Percentiles rank a stretch among this genome's conserved stretches.
phyloP scores from a whole-genome alignment of 2,797 vertebrate species.

The Scomberomorus guttatus region DNA sequence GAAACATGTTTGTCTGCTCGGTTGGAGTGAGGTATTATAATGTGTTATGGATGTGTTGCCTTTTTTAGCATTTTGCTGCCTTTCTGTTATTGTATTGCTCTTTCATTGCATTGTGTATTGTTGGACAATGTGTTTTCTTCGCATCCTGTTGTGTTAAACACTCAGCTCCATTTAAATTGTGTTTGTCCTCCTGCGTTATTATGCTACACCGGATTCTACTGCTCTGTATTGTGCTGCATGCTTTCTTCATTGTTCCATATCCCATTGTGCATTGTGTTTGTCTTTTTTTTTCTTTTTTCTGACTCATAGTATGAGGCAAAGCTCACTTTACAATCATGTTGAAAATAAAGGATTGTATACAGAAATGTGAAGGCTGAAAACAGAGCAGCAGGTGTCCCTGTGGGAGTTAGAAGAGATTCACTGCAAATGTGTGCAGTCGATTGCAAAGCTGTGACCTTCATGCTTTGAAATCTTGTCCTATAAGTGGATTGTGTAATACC shows the following conservation, averaged over 20 bases:
- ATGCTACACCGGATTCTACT: not conserved
- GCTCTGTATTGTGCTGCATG: not conserved
- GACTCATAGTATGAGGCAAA: not conserved
- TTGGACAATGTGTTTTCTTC: not conserved
- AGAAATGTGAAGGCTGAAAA: slow-evolving; percentile 14
- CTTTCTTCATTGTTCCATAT: not conserved
- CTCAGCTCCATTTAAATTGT: not conserved
- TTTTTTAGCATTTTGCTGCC: not conserved
- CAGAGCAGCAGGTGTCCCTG: not conserved
- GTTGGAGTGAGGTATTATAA: not conserved
- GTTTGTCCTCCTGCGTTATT: not conserved
- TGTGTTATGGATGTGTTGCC: not conserved
- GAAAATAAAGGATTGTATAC: not conserved
- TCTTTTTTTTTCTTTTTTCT: slow-evolving; percentile 1
- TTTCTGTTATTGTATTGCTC: not conserved
- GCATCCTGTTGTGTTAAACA: not conserved
- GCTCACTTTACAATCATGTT: not conserved
- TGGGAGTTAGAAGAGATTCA: slow-evolving; percentile 20
- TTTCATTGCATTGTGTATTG: not conserved
- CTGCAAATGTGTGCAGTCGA: slow-evolving; percentile 7
- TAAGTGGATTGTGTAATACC: slow-evolving; percentile 12
- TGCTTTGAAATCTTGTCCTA: not conserved
- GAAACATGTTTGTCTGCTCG: slow-evolving; percentile 15
- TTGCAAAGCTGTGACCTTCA: slow-evolving; percentile 20
- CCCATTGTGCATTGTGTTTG: not conserved